Base-by-base conservation (phyloP, 2,888 invertebrate species). In the Silvanus unidentatus region DNA sequence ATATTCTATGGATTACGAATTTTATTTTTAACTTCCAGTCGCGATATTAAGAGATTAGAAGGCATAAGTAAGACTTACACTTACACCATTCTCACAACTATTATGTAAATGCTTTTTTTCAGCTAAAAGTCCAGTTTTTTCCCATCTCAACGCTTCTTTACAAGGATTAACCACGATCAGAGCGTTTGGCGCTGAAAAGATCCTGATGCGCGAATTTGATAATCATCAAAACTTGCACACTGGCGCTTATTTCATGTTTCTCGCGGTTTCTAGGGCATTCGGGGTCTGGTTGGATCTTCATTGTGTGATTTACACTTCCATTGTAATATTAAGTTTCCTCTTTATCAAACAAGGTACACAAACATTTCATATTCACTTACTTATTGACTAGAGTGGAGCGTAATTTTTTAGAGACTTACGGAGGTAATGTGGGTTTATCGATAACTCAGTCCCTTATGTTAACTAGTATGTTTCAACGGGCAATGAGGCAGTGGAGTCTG, bases 121-220 rank as follows among this genome's bases (percentile, higher is more conserved):
- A 87, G 87, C 84, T 42, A 78, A 86, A 39, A 87, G 86, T 60
- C 89, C 89, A 0, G 79, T 90, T 0, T 89, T 84, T 65, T 80
- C 82, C 0, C 83, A 88, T 56, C 73, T 88, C 28, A 84, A 81
- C 55, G 81, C 86, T 39, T 82, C 85, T 0, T 74, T 90, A 12
- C 81, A 86, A 67, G 90, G 90, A 1, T 69, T 90, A 1, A 77
- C 83, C 10, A 87, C 88, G 0, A 85, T 90, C 13, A 74, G 88
- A 54, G 84, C 87, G 1, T 82, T 84, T 57, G 73, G 76, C 44
- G 83, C 82, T 0, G 78, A 84, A 64, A 69, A 75, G 12, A 75
- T 78, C 5, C 75, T 88, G 40, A 75, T 76, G 30, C 64, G 65
- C 14, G 80, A 82, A 57, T 83, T 83, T 57, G 80, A 82, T 57